Base-by-base conservation (phyloP, 1,140 invertebrate genomes). In the Drosophila mojavensis region DNA sequence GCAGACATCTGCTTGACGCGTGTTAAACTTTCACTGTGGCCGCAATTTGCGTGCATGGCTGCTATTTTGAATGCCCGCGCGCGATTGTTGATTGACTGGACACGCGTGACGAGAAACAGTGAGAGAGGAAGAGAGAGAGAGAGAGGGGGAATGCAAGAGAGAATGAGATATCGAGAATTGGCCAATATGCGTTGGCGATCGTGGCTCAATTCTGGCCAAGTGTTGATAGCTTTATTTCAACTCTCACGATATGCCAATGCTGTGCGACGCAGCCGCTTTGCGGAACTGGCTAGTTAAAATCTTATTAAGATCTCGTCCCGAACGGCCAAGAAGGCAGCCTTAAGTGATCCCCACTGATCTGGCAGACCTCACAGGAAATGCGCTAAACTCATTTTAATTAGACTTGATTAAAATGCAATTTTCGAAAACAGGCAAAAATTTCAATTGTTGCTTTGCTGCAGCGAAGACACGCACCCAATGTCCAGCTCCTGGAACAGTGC, bases 341-440 rank as follows among this genome's bases (percentile, higher is more conserved):
- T 15, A 15, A 33, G 5, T 15, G 51, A 54, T 51, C 11, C 2
- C 20, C 20, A 10, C 48, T 51, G 24, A 20, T 13, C 15, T 24
- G 36, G 55, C 10, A 15, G 79, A 79, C 76, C 79, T 30, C 79
- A 82, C 81, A 83, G 68, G 58, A 77, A 84, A 80, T 65, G 77
- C 79, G 79, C 69, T 86, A 88, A 88, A 88, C 84, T 74, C 77
- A 88, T 88, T 88, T 88, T 88, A 88, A 88, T 88, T 83, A 88
- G 83, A 83, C 84, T 81, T 88, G 84, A 89, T 88, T 88, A 88
- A 88, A 88, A 88, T 83, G 79, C 80, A 89, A 88, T 88, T 88
- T 88, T 56, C 64, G 60, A 69, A 24, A 43, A 43, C 51, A 30
- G 62, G 62, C 47, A 63, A 64, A 60, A 60, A 58, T 51, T 64